Base-by-base conservation (phyloP, 2,113 vertebrate species). In the Sinocyclocheilus anophthalmus region DNA sequence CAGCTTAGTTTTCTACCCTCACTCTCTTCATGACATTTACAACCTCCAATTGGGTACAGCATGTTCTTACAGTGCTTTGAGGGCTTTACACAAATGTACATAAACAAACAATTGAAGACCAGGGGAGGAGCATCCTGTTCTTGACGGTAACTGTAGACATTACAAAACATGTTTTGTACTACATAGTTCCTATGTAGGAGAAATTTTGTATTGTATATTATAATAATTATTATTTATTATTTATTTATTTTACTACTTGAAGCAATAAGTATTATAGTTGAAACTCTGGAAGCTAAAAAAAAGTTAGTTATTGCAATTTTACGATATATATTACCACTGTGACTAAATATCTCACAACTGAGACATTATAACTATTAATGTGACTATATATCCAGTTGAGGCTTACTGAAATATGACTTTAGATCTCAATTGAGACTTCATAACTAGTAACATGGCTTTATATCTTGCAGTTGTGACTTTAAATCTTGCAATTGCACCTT, bases 1-100 rank as follows among this genome's bases (percentile, higher is more conserved):
- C 45, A 5, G 20, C 18, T 73, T 10, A 39, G 37, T 59, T 13
- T 83, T 72, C 72, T 57, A 57, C 30, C 30, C 67, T 26, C 11
- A n/a, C 24, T 83, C 24, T 37, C 48, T 39, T 72, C 48, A 10
- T 83, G 30, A 73, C 81, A 57, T 83, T 83, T 42, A 83, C 30
- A 59, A 2, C 6, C 69, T 53, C 6, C n/a, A 57, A 42, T 39
- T 55, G 53, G 22, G 50, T 72, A 84, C 81, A 59, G 69, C 50
- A 57, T 84, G 81, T 84, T 59, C 81, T 55, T 57, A 26, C 50
- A 81, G 13, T 67, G n/a, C 61, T 72, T 55, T 42, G 48, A 73
- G 69, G 69, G 50, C 22, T 84, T 73, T 18, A 83, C 81, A 24
- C 50, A 84, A 59, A 59, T 84, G 12, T 42, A 73, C 50, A 55